Percentiles rank a stretch among this genome's conserved stretches.
phyloP scores from a whole-genome alignment of 2,888 invertebrate species.

The Folsomia candida region DNA sequence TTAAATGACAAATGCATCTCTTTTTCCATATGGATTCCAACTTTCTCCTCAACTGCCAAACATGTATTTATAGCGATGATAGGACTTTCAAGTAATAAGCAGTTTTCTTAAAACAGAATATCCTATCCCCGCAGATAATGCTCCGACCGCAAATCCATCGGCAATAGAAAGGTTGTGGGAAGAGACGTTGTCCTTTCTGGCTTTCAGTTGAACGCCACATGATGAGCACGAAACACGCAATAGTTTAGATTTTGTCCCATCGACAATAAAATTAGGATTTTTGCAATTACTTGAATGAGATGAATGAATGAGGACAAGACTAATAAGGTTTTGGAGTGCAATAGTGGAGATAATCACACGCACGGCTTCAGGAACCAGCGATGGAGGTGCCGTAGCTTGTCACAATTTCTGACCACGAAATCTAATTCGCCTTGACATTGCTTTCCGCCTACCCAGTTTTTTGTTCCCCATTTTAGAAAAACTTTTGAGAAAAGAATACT shows the following conservation, averaged over 20 bases:
- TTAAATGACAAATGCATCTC: conserved; percentile 55
- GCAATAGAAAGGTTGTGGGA: neutral
- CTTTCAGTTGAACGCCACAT: neutral
- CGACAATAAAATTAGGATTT: neutral
- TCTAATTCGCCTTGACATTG: too few relatives aligned
- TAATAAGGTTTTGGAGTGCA: neutral
- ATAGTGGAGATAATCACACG: neutral
- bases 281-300: neutral
- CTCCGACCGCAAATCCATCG: neutral
- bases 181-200: neutral
- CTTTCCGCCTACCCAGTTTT: too few relatives aligned
- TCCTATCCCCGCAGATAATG: conserved; percentile 5
- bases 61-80: too few relatives aligned
- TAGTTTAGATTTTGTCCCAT: neutral
- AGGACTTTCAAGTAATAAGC: neutral
- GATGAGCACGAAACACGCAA: neutral
- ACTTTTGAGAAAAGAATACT: too few relatives aligned
- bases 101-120: conserved; percentile 10
- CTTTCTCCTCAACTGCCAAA: neutral
- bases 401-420: too few relatives aligned
- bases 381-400: too few relatives aligned
- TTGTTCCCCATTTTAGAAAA: too few relatives aligned
- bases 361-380: too few relatives aligned
- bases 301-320: neutral
- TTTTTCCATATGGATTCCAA: conserved; percentile 37